Conservation (phyloP, 2,797 vertebrate genomes). For the Falco rusticolus region DNA sequence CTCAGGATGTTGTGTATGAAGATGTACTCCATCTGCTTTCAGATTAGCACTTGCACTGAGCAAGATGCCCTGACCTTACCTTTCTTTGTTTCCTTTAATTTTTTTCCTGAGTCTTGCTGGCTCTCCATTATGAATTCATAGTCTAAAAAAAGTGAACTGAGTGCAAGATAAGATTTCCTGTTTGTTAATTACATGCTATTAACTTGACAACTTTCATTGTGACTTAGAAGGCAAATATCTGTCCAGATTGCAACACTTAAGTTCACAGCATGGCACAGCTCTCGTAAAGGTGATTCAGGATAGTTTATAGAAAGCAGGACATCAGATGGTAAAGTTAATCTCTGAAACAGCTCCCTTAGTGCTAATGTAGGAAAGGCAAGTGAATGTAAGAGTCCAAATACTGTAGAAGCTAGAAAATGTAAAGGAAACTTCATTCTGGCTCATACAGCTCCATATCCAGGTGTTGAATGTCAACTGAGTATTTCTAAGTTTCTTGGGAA, state of each 20-base stretch:
- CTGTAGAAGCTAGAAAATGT: not conserved
- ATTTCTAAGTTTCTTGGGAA: not conserved
- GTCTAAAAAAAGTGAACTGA: not conserved
- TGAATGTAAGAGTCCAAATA: not conserved
- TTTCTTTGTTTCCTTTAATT: not conserved
- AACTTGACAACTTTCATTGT: not conserved
- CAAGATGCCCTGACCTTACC: not conserved
- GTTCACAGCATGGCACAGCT: not conserved
- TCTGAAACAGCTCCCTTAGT: not conserved
- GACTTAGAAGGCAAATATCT: not conserved
- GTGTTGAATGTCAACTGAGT: not conserved
- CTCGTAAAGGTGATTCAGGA: not conserved
- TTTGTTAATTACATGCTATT: not conserved
- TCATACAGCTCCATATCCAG: not conserved
- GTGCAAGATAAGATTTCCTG: not conserved
- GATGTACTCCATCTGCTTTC: not conserved
- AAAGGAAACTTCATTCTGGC: not conserved
- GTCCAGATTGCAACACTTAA: constrained; percentile 19
- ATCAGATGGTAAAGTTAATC: not conserved
- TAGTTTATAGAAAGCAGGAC: not conserved
- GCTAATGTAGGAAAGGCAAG: not conserved
- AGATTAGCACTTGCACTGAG: not conserved
- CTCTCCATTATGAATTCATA: not conserved
- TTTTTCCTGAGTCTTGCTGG: not conserved
- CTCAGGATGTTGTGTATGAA: not conserved